A percentile compares a stretch with the other conserved stretches of the same genome.
These are phyloP conservation scores for Leptopilina syphax DNA, from an alignment of 2,888 invertebrate genomes.

Conservation along the genomic window DNA sequence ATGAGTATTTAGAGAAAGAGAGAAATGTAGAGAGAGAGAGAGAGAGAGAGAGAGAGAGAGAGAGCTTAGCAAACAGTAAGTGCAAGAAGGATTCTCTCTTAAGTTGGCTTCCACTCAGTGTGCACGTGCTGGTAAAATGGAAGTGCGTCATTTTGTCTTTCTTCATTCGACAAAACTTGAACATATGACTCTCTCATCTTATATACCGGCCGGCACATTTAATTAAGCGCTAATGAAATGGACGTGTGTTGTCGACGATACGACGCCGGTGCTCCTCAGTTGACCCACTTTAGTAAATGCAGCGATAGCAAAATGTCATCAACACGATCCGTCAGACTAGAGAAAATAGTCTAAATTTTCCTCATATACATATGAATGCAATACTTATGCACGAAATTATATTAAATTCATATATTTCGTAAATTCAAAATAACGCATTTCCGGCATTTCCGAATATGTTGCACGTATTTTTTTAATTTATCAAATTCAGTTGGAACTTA, in stretches of 20 bases:
- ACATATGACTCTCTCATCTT: slow-evolving; percentile 23
- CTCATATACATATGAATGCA: too few relatives aligned
- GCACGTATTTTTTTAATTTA: too few relatives aligned
- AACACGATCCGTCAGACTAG: not conserved
- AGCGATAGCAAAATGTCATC: slow-evolving; percentile 20
- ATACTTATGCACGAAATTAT: too few relatives aligned
- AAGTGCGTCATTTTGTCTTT: slow-evolving; percentile 26
- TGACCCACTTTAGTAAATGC: slow-evolving; percentile 15
- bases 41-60: not conserved
- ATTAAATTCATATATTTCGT: too few relatives aligned
- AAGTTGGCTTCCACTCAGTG: not conserved
- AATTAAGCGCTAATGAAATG: slow-evolving; percentile 71
- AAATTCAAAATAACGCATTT: too few relatives aligned
- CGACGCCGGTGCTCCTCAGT: slow-evolving; percentile 2
- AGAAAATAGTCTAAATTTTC: slow-evolving; percentile 9
- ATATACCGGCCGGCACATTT: slow-evolving; percentile 58
- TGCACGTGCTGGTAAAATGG: slow-evolving; percentile 15
- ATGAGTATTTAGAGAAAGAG: not conserved
- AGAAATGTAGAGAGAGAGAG: not conserved
- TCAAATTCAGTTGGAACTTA: too few relatives aligned
- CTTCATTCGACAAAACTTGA: slow-evolving; percentile 19
- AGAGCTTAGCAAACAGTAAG: not conserved
- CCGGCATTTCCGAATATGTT: too few relatives aligned
- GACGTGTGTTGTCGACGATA: slow-evolving; percentile 61
- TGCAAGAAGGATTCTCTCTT: slow-evolving; percentile 15